phyloP scores from a whole-genome alignment of 92 coral and sea anemone genomes.

The Phenganax stokvisi region DNA sequence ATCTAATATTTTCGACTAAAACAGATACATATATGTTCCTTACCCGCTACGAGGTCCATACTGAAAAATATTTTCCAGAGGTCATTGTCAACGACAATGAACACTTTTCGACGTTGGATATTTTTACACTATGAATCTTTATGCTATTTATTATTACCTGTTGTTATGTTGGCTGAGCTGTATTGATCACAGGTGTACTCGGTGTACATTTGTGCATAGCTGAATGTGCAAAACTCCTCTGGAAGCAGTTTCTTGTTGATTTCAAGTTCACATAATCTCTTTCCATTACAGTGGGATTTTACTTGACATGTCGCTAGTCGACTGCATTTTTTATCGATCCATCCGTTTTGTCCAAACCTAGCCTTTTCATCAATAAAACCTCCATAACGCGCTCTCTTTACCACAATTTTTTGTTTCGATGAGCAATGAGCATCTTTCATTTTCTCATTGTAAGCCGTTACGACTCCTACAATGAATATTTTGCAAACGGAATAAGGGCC shows the following conservation, averaged over 20 bases:
- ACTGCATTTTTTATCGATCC: neutral
- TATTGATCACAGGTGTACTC: constrained; percentile 8
- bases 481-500: neutral
- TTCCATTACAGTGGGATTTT: constrained; percentile 10
- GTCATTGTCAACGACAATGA: too few relatives aligned
- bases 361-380: neutral
- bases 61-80: too few relatives aligned
- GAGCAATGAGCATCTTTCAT: constrained; percentile 10
- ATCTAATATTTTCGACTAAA: neutral
- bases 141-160: neutral
- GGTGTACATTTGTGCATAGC: neutral
- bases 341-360: neutral
- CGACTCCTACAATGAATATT: neutral
- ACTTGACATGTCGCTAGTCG: neutral
- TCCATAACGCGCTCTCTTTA: neutral
- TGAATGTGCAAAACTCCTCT: neutral
- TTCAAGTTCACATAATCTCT: constrained; percentile 3
- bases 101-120: too few relatives aligned
- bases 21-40: neutral
- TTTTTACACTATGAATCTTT: neutral
- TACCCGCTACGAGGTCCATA: too few relatives aligned
- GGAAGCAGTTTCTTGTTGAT: neutral
- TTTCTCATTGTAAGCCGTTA: neutral
- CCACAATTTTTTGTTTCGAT: neutral
- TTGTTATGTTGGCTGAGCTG: neutral